Base-by-base conservation (phyloP, 92 coral and sea anemone genomes). In the Paragorgia papillata region DNA sequence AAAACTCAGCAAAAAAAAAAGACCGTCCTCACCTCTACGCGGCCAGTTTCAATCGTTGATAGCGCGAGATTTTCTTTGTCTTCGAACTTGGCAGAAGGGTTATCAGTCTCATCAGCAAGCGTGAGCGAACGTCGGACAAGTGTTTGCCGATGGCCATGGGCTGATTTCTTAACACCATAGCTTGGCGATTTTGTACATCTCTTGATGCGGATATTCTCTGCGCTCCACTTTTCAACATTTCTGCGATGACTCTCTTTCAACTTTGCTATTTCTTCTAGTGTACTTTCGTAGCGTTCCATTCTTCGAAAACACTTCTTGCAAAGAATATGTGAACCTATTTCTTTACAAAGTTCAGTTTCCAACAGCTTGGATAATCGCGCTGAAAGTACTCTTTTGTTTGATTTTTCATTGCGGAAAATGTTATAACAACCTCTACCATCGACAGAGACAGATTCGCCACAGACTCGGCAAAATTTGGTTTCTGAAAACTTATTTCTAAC, bases 281-380 rank as follows among this genome's bases (percentile, higher is more conserved):
- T 59, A 61, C 29, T 40, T 21, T 50, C 74, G 53, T 37, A 79
- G 30, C 76, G 34, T 34, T 79, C 76, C 34, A 79, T 18, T 51
- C 19, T 14, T 20, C 84, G 29, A 19, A 80, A 80, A 40, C 69
- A 67, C 54, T 80, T 80, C 69, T 79, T 79, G 76, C 76, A 66
- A 9, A 66, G 24, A 15, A 65, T 9, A 35, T 20, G 33, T 18
- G 75, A 69, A 44, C 81, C 73, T 34, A 62, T 55, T 35, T 39
- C 41, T 14, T 37, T 22, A 17, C 49, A 24, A 24, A 35, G 26
- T 19, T 30, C 50, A 57, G 43, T 22, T 14, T 35, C 66, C 12
- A 56, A 54, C 46, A 74, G 27, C 1, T 57, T 56, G 26, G 67
- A 74, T 35, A 74, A 60, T 32, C 34, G 34, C 0, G 30, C 67